These are phyloP conservation scores for Cistogaster globosa DNA, from an alignment of 2,888 invertebrate genomes.

Conservation along the genomic window DNA sequence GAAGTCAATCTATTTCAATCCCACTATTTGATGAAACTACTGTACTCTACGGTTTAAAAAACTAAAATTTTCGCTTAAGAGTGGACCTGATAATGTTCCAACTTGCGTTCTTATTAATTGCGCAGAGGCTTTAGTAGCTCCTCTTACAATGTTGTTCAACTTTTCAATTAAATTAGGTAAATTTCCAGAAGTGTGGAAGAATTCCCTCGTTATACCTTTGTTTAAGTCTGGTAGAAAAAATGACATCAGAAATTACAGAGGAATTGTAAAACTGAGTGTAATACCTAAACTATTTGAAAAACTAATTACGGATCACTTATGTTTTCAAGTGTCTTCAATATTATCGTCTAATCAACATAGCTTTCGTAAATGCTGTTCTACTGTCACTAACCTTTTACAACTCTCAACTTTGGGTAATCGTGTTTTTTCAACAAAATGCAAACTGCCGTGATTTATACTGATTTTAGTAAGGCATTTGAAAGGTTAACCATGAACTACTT, in stretches of 20 bases:
- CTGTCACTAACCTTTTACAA: too few species aligned
- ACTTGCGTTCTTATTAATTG: neutral
- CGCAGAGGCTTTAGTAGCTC: neutral
- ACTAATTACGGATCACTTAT: too few species aligned
- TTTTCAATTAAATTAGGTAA: neutral
- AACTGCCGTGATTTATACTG: too few species aligned
- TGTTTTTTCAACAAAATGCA: too few species aligned
- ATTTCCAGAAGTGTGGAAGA: neutral
- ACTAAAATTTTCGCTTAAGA: neutral
- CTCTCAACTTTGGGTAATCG: too few species aligned
- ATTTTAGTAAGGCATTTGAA: too few species aligned
- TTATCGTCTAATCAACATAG: too few species aligned
- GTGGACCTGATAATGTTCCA: neutral
- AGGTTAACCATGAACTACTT: too few species aligned
- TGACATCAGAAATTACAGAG: neutral
- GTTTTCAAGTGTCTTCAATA: too few species aligned
- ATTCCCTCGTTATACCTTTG: neutral
- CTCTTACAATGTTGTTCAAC: neutral
- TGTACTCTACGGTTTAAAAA: too few species aligned
- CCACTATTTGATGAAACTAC: neutral
- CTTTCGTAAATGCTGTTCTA: too few species aligned
- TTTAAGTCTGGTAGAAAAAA: neutral
- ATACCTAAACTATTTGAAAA: slow-evolving; percentile 3
- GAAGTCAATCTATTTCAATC: neutral
- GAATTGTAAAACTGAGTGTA: neutral